Conservation (phyloP, 1,140 invertebrate genomes). For the Micrasema minimum region DNA sequence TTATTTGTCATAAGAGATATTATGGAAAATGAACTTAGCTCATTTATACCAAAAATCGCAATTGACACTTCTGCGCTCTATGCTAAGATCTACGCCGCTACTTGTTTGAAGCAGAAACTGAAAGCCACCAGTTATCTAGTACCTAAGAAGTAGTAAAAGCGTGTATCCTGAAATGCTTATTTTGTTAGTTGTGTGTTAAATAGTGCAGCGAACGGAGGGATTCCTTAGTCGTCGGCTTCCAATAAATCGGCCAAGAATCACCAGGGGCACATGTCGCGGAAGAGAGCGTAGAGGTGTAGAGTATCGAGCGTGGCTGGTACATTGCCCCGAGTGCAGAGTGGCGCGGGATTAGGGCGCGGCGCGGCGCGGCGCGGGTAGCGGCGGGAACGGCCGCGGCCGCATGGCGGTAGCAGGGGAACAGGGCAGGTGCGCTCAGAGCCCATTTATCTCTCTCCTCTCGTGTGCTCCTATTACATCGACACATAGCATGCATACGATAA, state of each 20-base stretch:
- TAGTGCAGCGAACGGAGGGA: too few species aligned
- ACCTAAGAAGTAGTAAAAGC: too few species aligned
- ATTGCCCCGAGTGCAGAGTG: constrained; percentile 13
- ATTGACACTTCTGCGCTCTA: too few species aligned
- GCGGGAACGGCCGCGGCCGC: not conserved
- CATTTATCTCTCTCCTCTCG: constrained; percentile 20
- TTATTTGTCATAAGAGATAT: too few species aligned
- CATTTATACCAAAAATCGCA: too few species aligned
- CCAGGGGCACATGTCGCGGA: constrained; percentile 31
- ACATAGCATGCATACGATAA: constrained; percentile 13
- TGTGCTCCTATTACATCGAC: constrained; percentile 10
- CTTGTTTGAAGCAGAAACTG: too few species aligned
- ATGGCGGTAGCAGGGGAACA: not conserved
- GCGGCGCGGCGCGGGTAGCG: not conserved
- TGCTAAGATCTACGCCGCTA: too few species aligned
- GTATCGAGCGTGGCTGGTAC: constrained; percentile 24
- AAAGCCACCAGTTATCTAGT: too few species aligned
- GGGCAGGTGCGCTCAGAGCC: constrained; percentile 7
- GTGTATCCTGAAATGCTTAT: too few species aligned
- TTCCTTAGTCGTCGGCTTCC: constrained; percentile 1
- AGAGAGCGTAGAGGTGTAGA: constrained; percentile 3
- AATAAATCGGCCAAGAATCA: constrained; percentile 2
- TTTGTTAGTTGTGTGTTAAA: too few species aligned
- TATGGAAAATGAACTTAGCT: too few species aligned
- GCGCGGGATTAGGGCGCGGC: too few species aligned